A percentile compares a stretch with the other conserved stretches of the same genome.
Evolutionary conservation across 1,140 invertebrate genomes (phyloP).

Genomic region (Epicauta chinensis): DNA sequence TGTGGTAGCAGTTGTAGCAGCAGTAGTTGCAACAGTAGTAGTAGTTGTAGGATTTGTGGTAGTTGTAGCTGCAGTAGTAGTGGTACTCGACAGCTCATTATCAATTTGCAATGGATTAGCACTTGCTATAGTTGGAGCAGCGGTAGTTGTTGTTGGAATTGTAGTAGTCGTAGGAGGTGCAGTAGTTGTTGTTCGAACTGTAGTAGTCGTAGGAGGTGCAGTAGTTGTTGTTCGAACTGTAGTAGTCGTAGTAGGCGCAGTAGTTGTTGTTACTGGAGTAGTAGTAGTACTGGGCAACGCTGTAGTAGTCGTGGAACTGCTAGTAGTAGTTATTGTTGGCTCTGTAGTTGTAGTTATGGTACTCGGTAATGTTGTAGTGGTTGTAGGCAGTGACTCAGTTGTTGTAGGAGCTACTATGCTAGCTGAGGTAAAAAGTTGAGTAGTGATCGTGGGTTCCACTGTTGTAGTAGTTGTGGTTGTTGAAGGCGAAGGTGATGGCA

Average conservation of each 20-base stretch:
- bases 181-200: constrained; percentile 1
- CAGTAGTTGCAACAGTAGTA: constrained; percentile 12
- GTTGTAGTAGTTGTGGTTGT: constrained; percentile 13
- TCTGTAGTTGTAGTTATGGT: background rate
- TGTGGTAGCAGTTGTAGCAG: constrained; percentile 9
- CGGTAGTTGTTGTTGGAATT: background rate
- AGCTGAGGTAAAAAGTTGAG: background rate
- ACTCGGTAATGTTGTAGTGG: background rate
- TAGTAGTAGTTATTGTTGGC: background rate
- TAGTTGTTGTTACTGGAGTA: constrained; percentile 2
- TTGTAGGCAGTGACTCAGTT: constrained; percentile 10
- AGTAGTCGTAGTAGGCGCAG: background rate
- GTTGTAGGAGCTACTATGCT: constrained; percentile 2
- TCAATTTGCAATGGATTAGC: constrained; percentile 1
- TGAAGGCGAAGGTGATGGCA: constrained; percentile 1
- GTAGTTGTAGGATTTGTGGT: constrained; percentile 5
- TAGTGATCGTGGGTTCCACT: background rate
- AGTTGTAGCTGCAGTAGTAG: constrained; percentile 4
- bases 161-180: too few relatives aligned
- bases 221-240: background rate
- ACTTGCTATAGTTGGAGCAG: background rate
- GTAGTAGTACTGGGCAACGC: background rate
- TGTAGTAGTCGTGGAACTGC: background rate
- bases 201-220: constrained; percentile 2
- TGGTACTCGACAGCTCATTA: background rate